Percentiles rank a stretch among this genome's conserved stretches.
Conservation (phyloP, 2,797 vertebrate species). For the Caiman crocodilus region DNA sequence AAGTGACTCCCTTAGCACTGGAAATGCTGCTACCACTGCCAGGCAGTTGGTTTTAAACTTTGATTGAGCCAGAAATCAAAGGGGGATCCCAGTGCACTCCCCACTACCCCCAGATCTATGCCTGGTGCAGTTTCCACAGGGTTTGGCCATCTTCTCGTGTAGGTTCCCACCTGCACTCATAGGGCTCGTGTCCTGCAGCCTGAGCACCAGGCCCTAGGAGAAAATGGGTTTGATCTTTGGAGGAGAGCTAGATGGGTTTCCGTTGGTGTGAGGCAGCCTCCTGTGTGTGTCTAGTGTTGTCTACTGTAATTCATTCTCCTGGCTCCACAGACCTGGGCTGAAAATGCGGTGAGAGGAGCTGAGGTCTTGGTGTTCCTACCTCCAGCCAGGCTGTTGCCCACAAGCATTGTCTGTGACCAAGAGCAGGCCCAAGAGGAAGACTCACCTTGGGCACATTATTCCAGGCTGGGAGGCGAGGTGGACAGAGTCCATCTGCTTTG, state of each 20-base stretch:
- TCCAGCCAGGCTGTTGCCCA: not conserved
- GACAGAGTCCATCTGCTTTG: not conserved
- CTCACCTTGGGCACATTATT: not conserved
- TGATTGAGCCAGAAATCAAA: no score
- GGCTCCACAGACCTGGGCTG: not conserved
- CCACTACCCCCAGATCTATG: not conserved
- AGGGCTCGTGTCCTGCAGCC: not conserved
- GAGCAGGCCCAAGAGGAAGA: not conserved
- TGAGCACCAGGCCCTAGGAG: not conserved
- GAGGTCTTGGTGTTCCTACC: not conserved
- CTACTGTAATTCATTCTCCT: not conserved
- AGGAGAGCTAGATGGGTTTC: not conserved
- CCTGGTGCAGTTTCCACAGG: no score
- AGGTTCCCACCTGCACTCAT: not conserved
- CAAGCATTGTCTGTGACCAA: not conserved
- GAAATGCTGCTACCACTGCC: no score
- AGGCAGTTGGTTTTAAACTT: no score
- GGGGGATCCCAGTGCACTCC: no score
- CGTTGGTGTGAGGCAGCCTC: not conserved
- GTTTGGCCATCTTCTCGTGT: not conserved
- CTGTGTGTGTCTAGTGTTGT: no score
- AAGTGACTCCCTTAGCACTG: no score
- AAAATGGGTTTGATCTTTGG: not conserved
- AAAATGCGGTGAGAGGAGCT: not conserved
- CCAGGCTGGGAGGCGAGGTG: not conserved